phyloP scores from a whole-genome alignment of 2,113 vertebrate species.

The Amphiprion ocellaris region DNA sequence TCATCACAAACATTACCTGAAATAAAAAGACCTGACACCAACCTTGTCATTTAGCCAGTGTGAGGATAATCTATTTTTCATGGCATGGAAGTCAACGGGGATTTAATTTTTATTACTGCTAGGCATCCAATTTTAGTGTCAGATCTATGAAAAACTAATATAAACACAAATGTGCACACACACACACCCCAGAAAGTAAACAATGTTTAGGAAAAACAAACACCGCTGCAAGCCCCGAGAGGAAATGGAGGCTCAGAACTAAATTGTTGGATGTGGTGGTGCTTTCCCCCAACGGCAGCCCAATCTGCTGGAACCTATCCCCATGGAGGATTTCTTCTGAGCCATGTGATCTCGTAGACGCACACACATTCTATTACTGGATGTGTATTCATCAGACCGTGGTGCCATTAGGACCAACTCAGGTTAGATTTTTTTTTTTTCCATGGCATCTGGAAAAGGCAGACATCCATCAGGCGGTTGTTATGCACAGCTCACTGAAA shows the following conservation, averaged over 20 bases:
- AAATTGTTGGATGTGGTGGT: conserved; percentile 76
- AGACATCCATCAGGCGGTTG: conserved; percentile 67
- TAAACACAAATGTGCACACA: conserved; percentile 48
- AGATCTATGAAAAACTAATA: conserved; percentile 70
- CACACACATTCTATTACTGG: conserved; percentile 50
- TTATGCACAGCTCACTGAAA: conserved; percentile 56
- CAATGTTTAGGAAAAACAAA: conserved; percentile 81
- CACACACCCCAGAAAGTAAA: conserved; percentile 66
- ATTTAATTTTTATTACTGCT: conserved; percentile 77
- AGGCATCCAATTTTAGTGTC: conserved; percentile 55
- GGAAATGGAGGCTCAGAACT: conserved; percentile 74
- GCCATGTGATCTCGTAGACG: conserved; percentile 46
- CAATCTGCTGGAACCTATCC: conserved; percentile 76
- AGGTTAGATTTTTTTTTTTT: conserved; percentile 55
- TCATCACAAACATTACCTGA: conserved; percentile 52
- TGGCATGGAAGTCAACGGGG: conserved; percentile 60
- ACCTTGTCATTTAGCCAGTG: conserved; percentile 45
- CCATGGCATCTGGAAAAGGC: conserved; percentile 53
- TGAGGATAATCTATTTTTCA: conserved; percentile 72
- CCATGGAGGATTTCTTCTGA: conserved; percentile 73
- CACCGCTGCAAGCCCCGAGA: conserved; percentile 58
- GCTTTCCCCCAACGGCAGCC: conserved; percentile 69
- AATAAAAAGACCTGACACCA: conserved; percentile 49
- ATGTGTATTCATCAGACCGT: conserved; percentile 73
- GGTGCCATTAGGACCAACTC: conserved; percentile 70